Percentiles rank a stretch among this genome's conserved stretches.
Conservation (phyloP, 2,888 invertebrate species). For the Seladonia tumulorum region DNA sequence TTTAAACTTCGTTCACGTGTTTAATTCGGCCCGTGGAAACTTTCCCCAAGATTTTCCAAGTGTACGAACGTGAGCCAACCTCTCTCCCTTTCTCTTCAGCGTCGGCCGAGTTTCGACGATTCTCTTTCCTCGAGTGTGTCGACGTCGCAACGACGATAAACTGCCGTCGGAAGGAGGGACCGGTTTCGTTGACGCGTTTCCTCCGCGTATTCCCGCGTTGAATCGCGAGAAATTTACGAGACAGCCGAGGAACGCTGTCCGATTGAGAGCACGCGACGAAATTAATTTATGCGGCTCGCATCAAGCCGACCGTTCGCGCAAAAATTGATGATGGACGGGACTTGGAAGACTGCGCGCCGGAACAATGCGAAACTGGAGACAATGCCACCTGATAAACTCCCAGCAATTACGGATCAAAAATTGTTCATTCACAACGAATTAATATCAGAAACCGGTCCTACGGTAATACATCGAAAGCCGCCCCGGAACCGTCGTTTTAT, state of each 20-base stretch:
- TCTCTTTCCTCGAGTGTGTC: background rate
- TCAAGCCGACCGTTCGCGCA: slow-evolving; percentile 5
- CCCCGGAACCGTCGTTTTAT: no score
- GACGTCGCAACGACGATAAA: slow-evolving; percentile 64
- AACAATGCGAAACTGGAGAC: slow-evolving; percentile 9
- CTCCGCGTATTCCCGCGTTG: slow-evolving; percentile 38
- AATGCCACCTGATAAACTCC: background rate
- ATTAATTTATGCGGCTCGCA: slow-evolving; percentile 57
- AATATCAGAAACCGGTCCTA: no score
- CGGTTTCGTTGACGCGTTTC: slow-evolving; percentile 45
- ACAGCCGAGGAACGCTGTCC: slow-evolving; percentile 41
- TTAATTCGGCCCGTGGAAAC: background rate
- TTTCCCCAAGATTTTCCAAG: slow-evolving; percentile 7
- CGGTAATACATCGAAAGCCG: no score
- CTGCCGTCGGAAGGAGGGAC: slow-evolving; percentile 54
- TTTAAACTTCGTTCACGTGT: slow-evolving; percentile 4
- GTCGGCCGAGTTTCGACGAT: background rate
- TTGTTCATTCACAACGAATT: background rate
- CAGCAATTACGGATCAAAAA: background rate
- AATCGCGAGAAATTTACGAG: slow-evolving; percentile 57
- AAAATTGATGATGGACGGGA: slow-evolving; percentile 41
- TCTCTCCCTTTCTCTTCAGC: no score
- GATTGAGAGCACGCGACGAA: slow-evolving; percentile 57
- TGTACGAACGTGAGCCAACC: background rate
- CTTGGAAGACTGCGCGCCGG: slow-evolving; percentile 6